phyloP scores from a whole-genome alignment of 2,113 vertebrate species.

The Poecilia latipinna region DNA sequence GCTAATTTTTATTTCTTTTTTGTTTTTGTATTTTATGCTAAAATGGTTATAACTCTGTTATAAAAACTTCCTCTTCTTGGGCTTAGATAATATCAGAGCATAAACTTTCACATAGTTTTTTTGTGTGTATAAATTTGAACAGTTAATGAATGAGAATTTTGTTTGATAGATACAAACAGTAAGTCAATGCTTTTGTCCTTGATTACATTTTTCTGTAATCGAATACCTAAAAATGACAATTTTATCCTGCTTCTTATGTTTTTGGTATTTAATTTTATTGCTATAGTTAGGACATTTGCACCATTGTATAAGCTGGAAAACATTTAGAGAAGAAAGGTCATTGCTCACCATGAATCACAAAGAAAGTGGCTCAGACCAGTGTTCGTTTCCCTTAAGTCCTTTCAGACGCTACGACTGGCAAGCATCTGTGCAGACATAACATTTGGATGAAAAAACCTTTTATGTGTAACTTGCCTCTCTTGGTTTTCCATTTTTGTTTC shows the following conservation, averaged over 20 bases:
- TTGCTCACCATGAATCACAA: slow-evolving; percentile 24
- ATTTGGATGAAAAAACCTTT: not conserved
- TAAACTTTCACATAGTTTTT: not conserved
- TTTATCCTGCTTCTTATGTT: not conserved
- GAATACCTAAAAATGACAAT: not conserved
- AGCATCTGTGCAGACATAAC: not conserved
- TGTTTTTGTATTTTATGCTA: not conserved
- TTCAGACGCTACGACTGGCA: slow-evolving; percentile 13
- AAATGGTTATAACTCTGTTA: not conserved
- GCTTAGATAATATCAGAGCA: not conserved
- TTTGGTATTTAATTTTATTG: too few species aligned
- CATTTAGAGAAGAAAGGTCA: slow-evolving; percentile 5
- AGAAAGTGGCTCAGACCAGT: not conserved
- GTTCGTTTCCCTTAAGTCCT: slow-evolving; percentile 3
- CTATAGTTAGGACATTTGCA: not conserved
- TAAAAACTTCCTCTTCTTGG: not conserved
- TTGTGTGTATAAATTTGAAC: not conserved
- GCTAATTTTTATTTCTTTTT: not conserved
- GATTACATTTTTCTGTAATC: not conserved
- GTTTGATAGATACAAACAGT: not conserved
- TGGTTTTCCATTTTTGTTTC: not conserved
- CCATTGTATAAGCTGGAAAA: not conserved
- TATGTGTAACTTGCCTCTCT: not conserved
- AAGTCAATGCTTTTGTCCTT: not conserved
- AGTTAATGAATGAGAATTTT: not conserved